Conservation (phyloP, 2,888 invertebrate species). For the Orthosia gracilis region DNA sequence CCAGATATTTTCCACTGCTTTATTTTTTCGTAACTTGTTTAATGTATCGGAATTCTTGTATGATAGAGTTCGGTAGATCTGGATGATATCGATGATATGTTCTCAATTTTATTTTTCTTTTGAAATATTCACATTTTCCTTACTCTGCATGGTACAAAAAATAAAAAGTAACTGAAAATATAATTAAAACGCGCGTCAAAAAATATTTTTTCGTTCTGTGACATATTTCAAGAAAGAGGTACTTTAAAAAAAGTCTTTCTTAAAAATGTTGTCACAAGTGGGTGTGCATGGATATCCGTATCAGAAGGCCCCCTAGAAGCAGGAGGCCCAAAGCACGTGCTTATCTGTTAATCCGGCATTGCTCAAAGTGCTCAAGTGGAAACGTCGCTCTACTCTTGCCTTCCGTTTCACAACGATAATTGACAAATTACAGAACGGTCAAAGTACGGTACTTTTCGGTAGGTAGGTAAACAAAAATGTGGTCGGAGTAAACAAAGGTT, state of each 20-base stretch:
- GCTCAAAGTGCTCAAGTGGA: slow-evolving; percentile 49
- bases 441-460: slow-evolving; percentile 27
- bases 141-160: neutral
- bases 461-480: slow-evolving; percentile 35
- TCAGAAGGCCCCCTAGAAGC: slow-evolving; percentile 9
- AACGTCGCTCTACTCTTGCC: slow-evolving; percentile 48
- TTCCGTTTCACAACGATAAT: slow-evolving; percentile 58
- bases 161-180: no score
- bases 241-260: neutral
- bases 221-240: neutral
- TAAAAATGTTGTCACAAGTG: neutral
- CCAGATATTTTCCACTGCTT: neutral
- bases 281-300: neutral
- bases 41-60: neutral
- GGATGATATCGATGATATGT: no score
- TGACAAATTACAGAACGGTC: slow-evolving; percentile 56
- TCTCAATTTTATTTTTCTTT: neutral
- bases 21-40: neutral
- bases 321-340: slow-evolving; percentile 26
- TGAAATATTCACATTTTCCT: neutral
- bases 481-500: slow-evolving; percentile 15
- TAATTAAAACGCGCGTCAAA: no score
- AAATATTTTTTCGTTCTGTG: neutral
- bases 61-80: neutral
- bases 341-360: slow-evolving; percentile 50